These are phyloP conservation scores for Discoglossus pictus DNA, from an alignment of 2,797 vertebrate genomes.

Conservation along the genomic window DNA sequence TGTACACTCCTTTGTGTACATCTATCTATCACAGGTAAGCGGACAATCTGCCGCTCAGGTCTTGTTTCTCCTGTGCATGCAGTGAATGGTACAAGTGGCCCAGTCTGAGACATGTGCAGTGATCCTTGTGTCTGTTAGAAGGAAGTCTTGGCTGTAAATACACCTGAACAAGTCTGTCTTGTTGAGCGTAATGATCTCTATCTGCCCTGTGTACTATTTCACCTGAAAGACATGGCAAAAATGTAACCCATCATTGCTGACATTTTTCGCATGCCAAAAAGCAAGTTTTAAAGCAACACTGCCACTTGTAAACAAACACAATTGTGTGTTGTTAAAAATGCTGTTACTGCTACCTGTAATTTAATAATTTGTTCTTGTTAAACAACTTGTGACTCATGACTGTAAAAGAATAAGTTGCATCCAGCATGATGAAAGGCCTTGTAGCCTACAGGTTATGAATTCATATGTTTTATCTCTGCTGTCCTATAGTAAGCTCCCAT, in stretches of 20 bases:
- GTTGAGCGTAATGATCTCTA: neutral
- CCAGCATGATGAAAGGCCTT: no score
- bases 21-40: neutral
- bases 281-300: slow-evolving; percentile 15
- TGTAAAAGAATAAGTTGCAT: no score
- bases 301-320: slow-evolving; percentile 12
- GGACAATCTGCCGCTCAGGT: neutral
- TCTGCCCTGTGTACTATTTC: neutral
- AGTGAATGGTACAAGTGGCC: neutral
- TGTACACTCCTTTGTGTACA: neutral
- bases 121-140: neutral
- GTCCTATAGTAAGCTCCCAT: no score
- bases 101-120: neutral
- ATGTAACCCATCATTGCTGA: neutral
- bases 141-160: slow-evolving; percentile 9
- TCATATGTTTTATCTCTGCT: no score
- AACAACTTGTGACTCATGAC: no score
- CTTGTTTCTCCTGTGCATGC: neutral
- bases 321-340: slow-evolving; percentile 3
- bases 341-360: no score
- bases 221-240: slow-evolving; percentile 3
- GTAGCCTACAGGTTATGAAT: no score
- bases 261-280: slow-evolving; percentile 29
- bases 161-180: slow-evolving; percentile 17
- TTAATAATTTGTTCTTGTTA: no score